A percentile compares a stretch with the other conserved stretches of the same genome.
phyloP scores from a whole-genome alignment of 2,113 vertebrate genomes.

The Oncorhynchus keta region DNA sequence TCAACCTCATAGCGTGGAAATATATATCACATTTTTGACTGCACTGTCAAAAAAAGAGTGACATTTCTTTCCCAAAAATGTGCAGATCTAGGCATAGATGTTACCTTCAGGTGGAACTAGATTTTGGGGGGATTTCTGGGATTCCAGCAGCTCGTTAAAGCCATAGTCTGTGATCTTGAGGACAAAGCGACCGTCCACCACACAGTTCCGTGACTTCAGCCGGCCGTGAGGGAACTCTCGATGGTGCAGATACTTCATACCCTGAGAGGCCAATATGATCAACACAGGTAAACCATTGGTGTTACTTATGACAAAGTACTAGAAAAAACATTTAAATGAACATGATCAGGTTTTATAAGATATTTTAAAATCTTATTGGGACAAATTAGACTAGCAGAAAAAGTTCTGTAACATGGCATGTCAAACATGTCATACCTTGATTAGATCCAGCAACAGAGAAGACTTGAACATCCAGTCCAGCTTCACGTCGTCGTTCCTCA shows the following conservation, averaged over 20 bases:
- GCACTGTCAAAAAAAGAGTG: too few species aligned
- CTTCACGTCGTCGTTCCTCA: constrained; percentile 87
- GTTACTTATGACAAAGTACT: neutral
- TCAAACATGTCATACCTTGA: constrained; percentile 79
- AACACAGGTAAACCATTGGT: neutral
- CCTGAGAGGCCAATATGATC: constrained; percentile 65
- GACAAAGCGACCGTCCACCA: constrained; percentile 90
- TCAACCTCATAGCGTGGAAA: too few species aligned
- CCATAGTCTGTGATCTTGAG: constrained; percentile 91
- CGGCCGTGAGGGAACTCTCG: constrained; percentile 83
- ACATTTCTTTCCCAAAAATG: neutral
- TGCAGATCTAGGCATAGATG: neutral
- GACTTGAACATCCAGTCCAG: constrained; percentile 97
- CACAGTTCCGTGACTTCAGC: constrained; percentile 89
- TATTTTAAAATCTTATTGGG: too few species aligned
- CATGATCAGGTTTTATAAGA: too few species aligned
- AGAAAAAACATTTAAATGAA: neutral
- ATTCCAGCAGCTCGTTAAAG: constrained; percentile 82
- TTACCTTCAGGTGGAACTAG: constrained; percentile 79
- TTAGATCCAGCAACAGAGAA: constrained; percentile 88
- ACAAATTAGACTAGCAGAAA: neutral
- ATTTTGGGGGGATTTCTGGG: constrained; percentile 74
- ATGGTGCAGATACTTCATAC: constrained; percentile 91
- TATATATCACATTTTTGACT: too few species aligned
- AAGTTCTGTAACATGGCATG: neutral